Conservation (phyloP, 2,888 invertebrate species). For the Lingula anatina region DNA sequence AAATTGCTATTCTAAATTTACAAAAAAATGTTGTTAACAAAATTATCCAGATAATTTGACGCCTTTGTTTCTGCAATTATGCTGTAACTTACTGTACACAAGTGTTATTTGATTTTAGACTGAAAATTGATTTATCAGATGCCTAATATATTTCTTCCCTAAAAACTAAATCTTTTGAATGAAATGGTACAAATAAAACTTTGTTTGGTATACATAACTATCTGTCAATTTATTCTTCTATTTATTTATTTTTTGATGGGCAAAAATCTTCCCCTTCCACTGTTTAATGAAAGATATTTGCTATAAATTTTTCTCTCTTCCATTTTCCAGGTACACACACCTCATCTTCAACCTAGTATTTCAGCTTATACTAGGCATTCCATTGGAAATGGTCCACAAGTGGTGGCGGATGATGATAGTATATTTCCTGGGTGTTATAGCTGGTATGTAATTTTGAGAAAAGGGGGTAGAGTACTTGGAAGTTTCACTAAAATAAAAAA, state of each 20-base stretch:
- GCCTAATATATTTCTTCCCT: too few species aligned
- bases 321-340: slow-evolving; percentile 68
- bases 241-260: neutral
- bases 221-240: neutral
- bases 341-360: slow-evolving; percentile 84
- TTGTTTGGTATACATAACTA: neutral
- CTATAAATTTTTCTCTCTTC: slow-evolving; percentile 2
- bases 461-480: too few species aligned
- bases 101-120: too few species aligned
- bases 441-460: slow-evolving; percentile 40
- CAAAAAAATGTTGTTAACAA: too few species aligned
- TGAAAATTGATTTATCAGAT: too few species aligned
- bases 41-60: too few species aligned
- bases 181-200: too few species aligned
- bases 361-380: slow-evolving; percentile 87
- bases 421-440: slow-evolving; percentile 52
- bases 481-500: too few species aligned
- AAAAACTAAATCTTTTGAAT: too few species aligned
- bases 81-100: too few species aligned
- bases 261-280: neutral
- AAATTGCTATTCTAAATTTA: too few species aligned
- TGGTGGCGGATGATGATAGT: slow-evolving; percentile 80
- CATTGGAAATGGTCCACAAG: slow-evolving; percentile 92
- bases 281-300: neutral
- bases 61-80: too few species aligned